phyloP scores from a whole-genome alignment of 1,140 invertebrate species.

The Reticulitermes speratus region DNA sequence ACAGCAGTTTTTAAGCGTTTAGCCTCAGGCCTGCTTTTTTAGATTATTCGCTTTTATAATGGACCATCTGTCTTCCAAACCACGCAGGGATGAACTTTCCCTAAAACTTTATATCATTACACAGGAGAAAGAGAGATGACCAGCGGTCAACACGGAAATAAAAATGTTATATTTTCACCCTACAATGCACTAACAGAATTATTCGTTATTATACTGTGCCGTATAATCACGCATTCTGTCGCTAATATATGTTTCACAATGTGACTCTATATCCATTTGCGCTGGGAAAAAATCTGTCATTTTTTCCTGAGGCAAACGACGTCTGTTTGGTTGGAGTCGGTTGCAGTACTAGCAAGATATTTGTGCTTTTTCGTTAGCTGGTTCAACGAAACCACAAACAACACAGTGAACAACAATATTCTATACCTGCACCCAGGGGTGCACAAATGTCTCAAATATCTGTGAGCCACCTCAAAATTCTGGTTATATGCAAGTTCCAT shows the following conservation, averaged over 20 bases:
- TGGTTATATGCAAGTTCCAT: no score
- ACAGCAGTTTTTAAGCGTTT: background rate
- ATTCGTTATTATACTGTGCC: background rate
- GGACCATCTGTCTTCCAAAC: conserved; percentile 10
- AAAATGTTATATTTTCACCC: background rate
- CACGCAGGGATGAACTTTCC: background rate
- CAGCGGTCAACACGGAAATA: background rate
- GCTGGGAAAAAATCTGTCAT: background rate
- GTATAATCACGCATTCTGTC: background rate
- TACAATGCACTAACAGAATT: background rate
- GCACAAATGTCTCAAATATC: no score
- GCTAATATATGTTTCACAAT: background rate
- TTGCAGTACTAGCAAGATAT: background rate
- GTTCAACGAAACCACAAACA: background rate
- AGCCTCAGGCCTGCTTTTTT: background rate
- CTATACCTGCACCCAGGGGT: background rate
- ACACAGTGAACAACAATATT: background rate
- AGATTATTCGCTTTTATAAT: background rate
- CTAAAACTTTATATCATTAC: background rate
- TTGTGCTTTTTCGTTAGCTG: background rate
- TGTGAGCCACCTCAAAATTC: no score
- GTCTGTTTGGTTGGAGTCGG: no score
- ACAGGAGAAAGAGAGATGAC: background rate
- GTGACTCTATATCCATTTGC: background rate
- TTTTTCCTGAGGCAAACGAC: background rate